Conservation (phyloP, 2,113 vertebrate genomes). For the Egretta garzetta region DNA sequence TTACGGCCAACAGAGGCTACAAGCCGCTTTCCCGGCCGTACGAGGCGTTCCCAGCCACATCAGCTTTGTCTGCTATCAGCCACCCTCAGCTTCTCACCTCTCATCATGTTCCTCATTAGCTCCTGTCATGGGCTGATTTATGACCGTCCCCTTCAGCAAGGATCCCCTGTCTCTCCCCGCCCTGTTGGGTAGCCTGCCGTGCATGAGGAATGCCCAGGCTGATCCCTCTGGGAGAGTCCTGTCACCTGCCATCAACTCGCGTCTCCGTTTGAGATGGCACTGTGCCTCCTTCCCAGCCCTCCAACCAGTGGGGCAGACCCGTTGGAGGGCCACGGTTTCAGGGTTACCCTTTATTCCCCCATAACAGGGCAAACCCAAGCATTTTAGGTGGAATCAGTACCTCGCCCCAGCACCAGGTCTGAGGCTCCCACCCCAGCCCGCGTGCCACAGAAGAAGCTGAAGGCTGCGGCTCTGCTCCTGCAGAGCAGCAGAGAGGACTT, state of each 20-base stretch:
- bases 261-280: accelerated
- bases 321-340: neutral
- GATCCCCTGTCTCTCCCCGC: neutral
- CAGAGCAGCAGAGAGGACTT: neutral
- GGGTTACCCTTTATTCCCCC: neutral
- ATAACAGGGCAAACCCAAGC: accelerated
- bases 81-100: neutral
- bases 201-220: neutral
- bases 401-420: accelerated
- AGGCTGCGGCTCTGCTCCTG: neutral
- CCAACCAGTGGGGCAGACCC: accelerated
- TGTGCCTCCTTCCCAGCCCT: neutral
- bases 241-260: neutral
- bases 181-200: accelerated
- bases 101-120: neutral
- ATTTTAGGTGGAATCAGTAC: neutral
- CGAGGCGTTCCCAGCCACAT: neutral
- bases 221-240: neutral
- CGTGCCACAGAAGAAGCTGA: neutral
- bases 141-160: neutral
- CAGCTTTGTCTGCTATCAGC: neutral
- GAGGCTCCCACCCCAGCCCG: neutral
- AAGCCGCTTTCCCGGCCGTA: neutral
- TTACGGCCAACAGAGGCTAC: neutral
- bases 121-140: neutral